Evolutionary conservation across 2,113 vertebrate genomes (phyloP).

Genomic region (Alexandromys fortis): DNA sequence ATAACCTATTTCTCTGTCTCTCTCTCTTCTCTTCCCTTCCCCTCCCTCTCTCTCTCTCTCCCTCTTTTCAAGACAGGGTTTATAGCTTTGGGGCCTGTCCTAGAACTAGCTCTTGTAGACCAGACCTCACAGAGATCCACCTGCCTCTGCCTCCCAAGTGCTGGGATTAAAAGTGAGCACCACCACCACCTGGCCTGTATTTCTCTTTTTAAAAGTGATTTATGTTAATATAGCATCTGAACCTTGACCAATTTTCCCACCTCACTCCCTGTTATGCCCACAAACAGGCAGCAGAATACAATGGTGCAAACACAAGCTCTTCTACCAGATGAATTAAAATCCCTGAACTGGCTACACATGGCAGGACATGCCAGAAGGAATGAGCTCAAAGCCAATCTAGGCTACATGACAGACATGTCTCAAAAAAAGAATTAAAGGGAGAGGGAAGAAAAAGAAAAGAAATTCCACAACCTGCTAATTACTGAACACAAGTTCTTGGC

Average conservation of each 20-base stretch:
- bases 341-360: background rate
- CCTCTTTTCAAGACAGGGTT: too few species aligned
- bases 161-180: too few species aligned
- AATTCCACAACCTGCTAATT: background rate
- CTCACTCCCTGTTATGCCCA: background rate
- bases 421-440: background rate
- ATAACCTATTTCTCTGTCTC: background rate
- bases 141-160: too few species aligned
- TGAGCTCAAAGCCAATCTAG: background rate
- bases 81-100: too few species aligned
- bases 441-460: background rate
- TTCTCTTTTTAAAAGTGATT: background rate
- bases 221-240: constrained; percentile 11
- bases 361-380: background rate
- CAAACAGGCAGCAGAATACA: background rate
- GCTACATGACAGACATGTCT: background rate
- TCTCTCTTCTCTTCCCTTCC: too few species aligned
- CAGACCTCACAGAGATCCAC: too few species aligned
- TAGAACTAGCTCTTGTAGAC: too few species aligned
- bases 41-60: too few species aligned
- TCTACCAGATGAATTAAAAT: background rate
- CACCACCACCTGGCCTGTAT: background rate
- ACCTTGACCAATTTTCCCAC: background rate
- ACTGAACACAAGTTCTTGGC: background rate
- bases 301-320: background rate